Conservation (phyloP, 2,113 vertebrate species). For the Hassar affinis region DNA sequence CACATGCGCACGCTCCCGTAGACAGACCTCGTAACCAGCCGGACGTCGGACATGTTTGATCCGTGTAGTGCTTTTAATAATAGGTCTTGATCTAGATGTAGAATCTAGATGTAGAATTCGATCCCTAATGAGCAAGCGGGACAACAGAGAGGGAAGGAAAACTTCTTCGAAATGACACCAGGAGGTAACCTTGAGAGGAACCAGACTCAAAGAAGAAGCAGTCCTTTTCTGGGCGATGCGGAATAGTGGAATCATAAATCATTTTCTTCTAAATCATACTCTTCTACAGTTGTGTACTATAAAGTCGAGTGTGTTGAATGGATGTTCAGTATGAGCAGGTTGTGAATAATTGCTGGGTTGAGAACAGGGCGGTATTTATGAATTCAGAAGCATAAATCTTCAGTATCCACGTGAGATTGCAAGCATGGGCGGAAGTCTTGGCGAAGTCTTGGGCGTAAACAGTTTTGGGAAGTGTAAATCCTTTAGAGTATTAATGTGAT, state of each 20-base stretch:
- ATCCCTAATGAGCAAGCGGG: background rate
- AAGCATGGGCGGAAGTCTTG: no score
- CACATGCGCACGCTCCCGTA: background rate
- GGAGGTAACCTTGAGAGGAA: background rate
- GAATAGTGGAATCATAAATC: background rate
- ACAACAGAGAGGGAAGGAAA: no score
- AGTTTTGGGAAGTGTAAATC: background rate
- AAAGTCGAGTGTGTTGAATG: background rate
- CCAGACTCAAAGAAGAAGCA: background rate
- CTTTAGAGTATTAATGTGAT: background rate
- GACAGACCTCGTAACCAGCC: background rate
- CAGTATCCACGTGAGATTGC: background rate
- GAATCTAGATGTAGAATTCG: background rate
- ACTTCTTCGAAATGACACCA: background rate
- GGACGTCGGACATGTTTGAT: background rate
- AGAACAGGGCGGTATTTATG: background rate
- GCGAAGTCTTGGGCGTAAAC: background rate
- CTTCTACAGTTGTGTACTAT: background rate
- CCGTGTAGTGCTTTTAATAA: background rate
- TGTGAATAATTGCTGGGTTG: background rate
- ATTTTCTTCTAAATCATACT: background rate
- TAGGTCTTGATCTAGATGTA: background rate
- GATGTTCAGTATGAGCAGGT: background rate
- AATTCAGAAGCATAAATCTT: background rate
- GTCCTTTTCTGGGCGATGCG: background rate